Conservation (phyloP, 2,888 invertebrate genomes). For the Aphrophora alni region DNA sequence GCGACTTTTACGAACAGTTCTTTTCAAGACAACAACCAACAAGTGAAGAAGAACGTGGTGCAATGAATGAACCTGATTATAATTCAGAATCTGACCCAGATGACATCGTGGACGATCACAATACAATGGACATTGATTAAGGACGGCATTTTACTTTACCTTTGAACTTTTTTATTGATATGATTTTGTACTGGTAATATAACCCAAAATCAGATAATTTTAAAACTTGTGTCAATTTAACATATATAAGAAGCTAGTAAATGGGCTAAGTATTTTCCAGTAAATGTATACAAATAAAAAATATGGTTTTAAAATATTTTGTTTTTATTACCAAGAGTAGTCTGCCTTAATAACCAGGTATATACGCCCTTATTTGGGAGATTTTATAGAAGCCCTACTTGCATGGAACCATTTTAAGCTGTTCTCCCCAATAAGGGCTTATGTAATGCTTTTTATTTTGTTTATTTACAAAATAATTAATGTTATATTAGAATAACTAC, state of each 20-base stretch:
- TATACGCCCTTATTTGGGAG: not conserved
- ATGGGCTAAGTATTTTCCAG: not conserved
- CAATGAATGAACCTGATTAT: not conserved
- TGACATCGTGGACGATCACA: not conserved
- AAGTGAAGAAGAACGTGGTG: not conserved
- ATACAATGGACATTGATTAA: not conserved
- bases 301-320: not conserved
- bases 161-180: conserved; percentile 12
- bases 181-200: not conserved
- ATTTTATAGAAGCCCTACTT: not conserved
- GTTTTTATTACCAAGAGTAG: not conserved
- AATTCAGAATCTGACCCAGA: conserved; percentile 21
- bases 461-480: too few relatives aligned
- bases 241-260: not conserved
- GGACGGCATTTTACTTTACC: not conserved
- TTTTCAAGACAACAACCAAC: conserved; percentile 11
- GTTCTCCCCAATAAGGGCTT: conserved; percentile 21
- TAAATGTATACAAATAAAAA: conserved; percentile 14
- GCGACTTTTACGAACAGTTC: conserved; percentile 15
- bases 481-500: too few relatives aligned
- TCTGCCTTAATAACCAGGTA: not conserved
- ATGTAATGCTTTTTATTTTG: not conserved
- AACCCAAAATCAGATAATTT: not conserved
- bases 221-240: not conserved
- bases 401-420: not conserved